Evolutionary conservation across 2,797 vertebrate species (phyloP), one percentile per base, ranked within the genome.

Genomic region (Tiaroga cobitis): DNA sequence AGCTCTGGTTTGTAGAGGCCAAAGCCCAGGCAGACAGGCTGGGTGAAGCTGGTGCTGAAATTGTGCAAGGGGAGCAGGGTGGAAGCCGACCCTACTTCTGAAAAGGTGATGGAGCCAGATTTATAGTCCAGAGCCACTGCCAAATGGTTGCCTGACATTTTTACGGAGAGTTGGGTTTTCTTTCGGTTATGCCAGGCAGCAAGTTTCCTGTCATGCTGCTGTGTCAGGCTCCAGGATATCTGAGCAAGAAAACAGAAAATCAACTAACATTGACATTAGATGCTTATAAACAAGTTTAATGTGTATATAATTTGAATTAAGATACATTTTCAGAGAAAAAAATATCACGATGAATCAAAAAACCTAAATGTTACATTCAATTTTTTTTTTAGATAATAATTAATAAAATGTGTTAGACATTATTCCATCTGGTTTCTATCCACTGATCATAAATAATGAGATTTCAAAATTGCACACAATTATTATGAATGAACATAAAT

Each of bases 191-290:
- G 94, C 95, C 95, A 95, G 54, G 93, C 93, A 0, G 94, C 92
- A 19, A 95, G 85, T 87, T 94, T 95, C 86, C 87, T 90, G 91
- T 95, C 92, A 0, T 92, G 94, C 80, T 95, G 95, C 88, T 94
- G 94, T 2, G 94, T 95, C 90, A 95, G 77, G 81, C 94, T 95
- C 94, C 95, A 95, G 0, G 94, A 95, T 24, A 94, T 87, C 95
- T 95, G 88, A 43, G 0, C 11, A 10, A 84, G 26, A 54, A 11
- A 79, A 70, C 26, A n/a, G 19, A 54, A 29, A 81, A 41, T 70
- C 4, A 77, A 24, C 7, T 8, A 32, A 24, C 18, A 63, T 59
- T 79, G n/a, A 26, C 16, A 79, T 21, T 61, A 63, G 5, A 19
- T 21, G n/a, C 16, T 26, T 26, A 65, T 43, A 65, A 65, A 41